Evolutionary conservation across 2,797 vertebrate genomes (phyloP).

Genomic region (Channa striata): DNA sequence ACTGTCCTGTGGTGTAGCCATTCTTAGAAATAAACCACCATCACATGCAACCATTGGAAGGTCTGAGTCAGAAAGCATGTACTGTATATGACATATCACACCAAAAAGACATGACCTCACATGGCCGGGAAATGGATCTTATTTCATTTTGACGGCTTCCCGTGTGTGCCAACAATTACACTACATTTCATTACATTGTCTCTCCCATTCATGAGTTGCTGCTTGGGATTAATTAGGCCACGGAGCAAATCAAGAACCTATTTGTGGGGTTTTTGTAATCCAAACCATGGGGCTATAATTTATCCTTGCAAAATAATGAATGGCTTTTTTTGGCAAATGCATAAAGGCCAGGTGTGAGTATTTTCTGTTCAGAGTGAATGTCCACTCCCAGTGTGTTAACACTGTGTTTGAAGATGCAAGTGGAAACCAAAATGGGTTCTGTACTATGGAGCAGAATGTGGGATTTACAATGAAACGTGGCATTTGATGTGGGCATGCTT

Average conservation of each 20-base stretch:
- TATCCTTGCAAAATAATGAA: conserved; percentile 52
- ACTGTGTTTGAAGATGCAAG: conserved; percentile 53
- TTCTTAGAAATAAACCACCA: conserved; percentile 50
- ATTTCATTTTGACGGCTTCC: conserved; percentile 23
- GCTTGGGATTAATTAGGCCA: conserved; percentile 49
- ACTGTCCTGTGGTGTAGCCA: conserved; percentile 57
- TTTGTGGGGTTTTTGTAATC: conserved; percentile 41
- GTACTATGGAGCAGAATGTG: conserved; percentile 3
- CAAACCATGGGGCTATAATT: conserved; percentile 32
- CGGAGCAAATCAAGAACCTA: conserved; percentile 50
- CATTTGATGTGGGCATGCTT: conserved; percentile 16
- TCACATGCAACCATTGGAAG: conserved; percentile 43
- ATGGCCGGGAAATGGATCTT: conserved; percentile 22
- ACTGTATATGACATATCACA: conserved; percentile 44
- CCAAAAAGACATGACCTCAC: conserved; percentile 37
- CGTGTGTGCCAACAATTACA: conserved; percentile 29
- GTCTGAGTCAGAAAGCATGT: conserved; percentile 61
- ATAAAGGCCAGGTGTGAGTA: conserved; percentile 57
- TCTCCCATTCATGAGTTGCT: conserved; percentile 21
- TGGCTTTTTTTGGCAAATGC: conserved; percentile 49
- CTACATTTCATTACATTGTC: conserved; percentile 33
- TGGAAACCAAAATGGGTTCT: conserved; percentile 33
- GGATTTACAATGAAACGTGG: conserved; percentile 27
- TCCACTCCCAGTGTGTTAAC: conserved; percentile 34
- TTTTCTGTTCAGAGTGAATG: conserved; percentile 43